A percentile compares a stretch with the other conserved stretches of the same genome.
phyloP scores from a whole-genome alignment of 2,888 invertebrate species.

The Drosophila nigritarsus region DNA sequence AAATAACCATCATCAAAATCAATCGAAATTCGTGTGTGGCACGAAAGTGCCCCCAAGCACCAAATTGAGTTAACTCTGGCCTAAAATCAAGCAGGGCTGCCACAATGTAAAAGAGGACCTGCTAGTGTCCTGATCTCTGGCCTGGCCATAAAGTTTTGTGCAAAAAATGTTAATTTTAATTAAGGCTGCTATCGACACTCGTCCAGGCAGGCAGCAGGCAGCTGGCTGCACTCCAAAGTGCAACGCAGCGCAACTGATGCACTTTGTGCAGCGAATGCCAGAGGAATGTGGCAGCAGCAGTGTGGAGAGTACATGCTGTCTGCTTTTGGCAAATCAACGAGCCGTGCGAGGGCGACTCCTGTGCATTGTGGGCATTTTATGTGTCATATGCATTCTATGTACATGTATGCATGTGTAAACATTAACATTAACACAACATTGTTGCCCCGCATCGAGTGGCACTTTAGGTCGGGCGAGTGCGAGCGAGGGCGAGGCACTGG shows the following conservation, averaged over 20 bases:
- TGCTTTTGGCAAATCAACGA: conserved; percentile 72
- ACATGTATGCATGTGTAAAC: conserved; percentile 67
- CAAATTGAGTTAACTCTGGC: conserved; percentile 78
- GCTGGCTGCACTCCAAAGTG: conserved; percentile 72
- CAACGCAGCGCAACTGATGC: conserved; percentile 80
- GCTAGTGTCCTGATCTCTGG: conserved; percentile 37
- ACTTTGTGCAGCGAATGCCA: conserved; percentile 60
- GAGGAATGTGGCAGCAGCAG: conserved; percentile 6
- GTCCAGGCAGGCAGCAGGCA: conserved; percentile 25
- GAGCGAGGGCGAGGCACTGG: conserved; percentile 3
- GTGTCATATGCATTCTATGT: conserved; percentile 55
- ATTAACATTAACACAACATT: conserved; percentile 77
- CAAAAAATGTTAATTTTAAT: conserved; percentile 82
- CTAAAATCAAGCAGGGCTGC: conserved; percentile 66
- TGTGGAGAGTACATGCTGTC: conserved; percentile 42
- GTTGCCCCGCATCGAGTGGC: conserved; percentile 42
- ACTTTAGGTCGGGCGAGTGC: background rate
- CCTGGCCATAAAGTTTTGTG: conserved; percentile 59
- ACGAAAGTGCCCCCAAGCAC: conserved; percentile 14
- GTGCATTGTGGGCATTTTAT: conserved; percentile 39
- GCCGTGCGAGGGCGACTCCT: conserved; percentile 40
- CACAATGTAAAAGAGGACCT: conserved; percentile 58
- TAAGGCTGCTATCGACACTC: conserved; percentile 80
- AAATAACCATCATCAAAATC: conserved; percentile 80
- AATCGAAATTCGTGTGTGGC: conserved; percentile 56